These are phyloP conservation scores for Sebastiscus albofasciatus DNA, from an alignment of 2,797 vertebrate genomes.

Conservation along the genomic window DNA sequence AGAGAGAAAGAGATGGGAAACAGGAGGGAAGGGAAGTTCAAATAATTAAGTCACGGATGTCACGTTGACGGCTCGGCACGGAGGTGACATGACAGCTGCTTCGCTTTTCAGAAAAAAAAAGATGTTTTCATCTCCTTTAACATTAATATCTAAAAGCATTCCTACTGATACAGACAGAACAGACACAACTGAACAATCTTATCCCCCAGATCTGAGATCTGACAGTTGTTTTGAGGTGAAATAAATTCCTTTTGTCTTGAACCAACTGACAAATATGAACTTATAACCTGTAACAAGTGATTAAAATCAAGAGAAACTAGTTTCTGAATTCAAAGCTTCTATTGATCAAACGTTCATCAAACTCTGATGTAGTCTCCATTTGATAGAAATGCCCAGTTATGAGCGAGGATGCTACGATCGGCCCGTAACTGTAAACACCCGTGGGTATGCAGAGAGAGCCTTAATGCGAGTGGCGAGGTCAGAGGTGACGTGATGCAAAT, in stretches of 20 bases:
- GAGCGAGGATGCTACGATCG: neutral
- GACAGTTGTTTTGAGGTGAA: slow-evolving; percentile 6
- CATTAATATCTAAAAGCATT: slow-evolving; percentile 14
- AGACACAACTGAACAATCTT: neutral
- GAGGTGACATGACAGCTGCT: slow-evolving; percentile 24
- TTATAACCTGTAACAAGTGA: neutral
- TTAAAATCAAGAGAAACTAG: neutral
- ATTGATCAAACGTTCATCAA: slow-evolving; percentile 17
- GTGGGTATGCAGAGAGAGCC: neutral
- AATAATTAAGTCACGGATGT: slow-evolving; percentile 40
- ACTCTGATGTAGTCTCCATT: slow-evolving; percentile 11
- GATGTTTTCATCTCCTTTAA: neutral
- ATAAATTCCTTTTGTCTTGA: neutral
- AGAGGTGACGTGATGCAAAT: neutral
- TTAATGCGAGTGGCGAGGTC: neutral
- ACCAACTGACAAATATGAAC: slow-evolving; percentile 21
- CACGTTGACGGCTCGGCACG: neutral
- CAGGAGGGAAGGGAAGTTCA: slow-evolving; percentile 4
- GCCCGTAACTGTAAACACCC: neutral
- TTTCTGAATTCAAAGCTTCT: slow-evolving; percentile 8
- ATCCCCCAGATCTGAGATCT: neutral
- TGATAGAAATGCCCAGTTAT: neutral
- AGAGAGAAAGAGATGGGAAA: neutral
- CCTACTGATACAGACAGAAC: neutral
- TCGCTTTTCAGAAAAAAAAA: slow-evolving; percentile 9